phyloP scores from a whole-genome alignment of 2,888 invertebrate genomes.

The Mythimna loreyi region DNA sequence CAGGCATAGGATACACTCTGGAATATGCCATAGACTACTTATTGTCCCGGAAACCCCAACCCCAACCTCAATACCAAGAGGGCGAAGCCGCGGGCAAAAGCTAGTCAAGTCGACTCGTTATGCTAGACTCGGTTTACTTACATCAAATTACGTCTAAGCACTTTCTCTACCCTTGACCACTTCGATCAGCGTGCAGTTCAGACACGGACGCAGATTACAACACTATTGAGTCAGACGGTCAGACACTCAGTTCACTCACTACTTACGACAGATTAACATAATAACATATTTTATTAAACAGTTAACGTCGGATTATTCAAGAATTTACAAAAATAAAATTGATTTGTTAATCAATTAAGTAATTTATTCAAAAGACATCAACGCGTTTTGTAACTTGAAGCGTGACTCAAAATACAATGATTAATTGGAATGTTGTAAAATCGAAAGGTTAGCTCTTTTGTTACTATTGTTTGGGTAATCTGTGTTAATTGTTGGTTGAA shows the following conservation, averaged over 20 bases:
- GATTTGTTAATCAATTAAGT: slow-evolving; percentile 24
- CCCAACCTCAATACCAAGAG: too few species aligned
- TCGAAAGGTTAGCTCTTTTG: background rate
- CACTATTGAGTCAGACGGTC: slow-evolving; percentile 14
- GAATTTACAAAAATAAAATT: slow-evolving; percentile 3
- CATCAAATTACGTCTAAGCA: slow-evolving; percentile 9
- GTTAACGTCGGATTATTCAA: background rate
- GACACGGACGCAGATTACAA: slow-evolving; percentile 24
- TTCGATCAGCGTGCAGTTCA: slow-evolving; percentile 15
- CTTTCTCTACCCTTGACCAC: slow-evolving; percentile 46
- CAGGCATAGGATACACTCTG: too few species aligned
- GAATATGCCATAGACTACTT: too few species aligned
- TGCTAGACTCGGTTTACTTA: slow-evolving; percentile 7
- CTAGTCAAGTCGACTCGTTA: too few species aligned
- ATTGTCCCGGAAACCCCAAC: too few species aligned
- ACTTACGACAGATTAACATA: background rate
- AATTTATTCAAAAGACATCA: slow-evolving; percentile 46
- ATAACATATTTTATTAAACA: background rate
- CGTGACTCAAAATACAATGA: background rate
- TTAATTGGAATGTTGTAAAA: slow-evolving; percentile 1
- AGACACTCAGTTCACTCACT: background rate
- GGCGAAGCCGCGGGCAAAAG: too few species aligned
- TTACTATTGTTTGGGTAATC: background rate
- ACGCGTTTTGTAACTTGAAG: slow-evolving; percentile 33
- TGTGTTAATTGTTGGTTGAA: slow-evolving; percentile 6